Evolutionary conservation across 2,113 vertebrate genomes (phyloP).

Genomic region (Ahaetulla prasina): DNA sequence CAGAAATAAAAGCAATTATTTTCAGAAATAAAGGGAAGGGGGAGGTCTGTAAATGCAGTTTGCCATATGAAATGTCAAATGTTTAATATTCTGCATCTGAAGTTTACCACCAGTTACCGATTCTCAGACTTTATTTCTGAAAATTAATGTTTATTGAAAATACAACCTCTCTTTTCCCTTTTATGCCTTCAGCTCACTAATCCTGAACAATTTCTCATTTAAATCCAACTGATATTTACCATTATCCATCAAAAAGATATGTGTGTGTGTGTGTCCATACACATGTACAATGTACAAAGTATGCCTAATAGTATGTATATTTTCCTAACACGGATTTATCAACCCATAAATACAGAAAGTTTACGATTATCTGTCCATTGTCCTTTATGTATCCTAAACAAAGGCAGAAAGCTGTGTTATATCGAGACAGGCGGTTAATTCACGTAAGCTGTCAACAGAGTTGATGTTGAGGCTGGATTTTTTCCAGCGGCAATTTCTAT

Average conservation of each 20-base stretch:
- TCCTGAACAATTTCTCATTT: neutral
- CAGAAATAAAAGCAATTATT: neutral
- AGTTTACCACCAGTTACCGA: neutral
- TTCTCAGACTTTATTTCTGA: neutral
- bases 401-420: neutral
- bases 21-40: neutral
- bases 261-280: neutral
- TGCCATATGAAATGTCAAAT: neutral
- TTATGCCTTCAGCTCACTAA: neutral
- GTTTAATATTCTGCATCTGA: neutral
- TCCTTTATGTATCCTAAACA: neutral
- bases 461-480: neutral
- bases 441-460: neutral
- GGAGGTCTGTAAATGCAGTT: neutral
- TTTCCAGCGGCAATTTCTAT: neutral
- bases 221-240: neutral
- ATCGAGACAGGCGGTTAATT: neutral
- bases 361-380: neutral
- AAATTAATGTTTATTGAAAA: neutral
- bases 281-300: neutral
- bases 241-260: neutral
- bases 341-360: neutral
- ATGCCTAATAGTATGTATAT: neutral
- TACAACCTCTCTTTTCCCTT: neutral
- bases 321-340: neutral